These are phyloP conservation scores for Drosophila bocqueti DNA, from an alignment of 1,140 invertebrate species.

Conservation along the genomic window DNA sequence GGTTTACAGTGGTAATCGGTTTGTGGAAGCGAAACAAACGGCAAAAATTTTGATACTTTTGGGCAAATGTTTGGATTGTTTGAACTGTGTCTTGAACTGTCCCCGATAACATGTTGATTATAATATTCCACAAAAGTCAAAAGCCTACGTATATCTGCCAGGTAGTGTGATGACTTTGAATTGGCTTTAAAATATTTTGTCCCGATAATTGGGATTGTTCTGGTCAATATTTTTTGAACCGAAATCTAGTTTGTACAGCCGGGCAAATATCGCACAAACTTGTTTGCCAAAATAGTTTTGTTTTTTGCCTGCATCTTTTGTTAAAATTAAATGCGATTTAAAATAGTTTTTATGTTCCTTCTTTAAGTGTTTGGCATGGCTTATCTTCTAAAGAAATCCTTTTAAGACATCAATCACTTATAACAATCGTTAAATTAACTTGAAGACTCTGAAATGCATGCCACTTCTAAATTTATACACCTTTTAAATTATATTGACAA, in stretches of 20 bases:
- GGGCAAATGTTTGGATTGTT: constrained; percentile 45
- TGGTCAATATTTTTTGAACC: background rate
- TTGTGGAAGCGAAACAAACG: constrained; percentile 34
- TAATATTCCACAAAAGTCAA: constrained; percentile 20
- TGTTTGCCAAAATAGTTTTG: background rate
- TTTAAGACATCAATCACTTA: constrained; percentile 2
- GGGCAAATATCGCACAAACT: constrained; percentile 9
- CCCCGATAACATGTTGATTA: constrained; percentile 45
- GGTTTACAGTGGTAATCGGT: background rate
- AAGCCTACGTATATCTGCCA: constrained; percentile 8
- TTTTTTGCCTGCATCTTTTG: background rate
- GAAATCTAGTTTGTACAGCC: constrained; percentile 22
- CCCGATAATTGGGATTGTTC: background rate
- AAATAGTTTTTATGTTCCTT: background rate
- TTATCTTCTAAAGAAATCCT: background rate
- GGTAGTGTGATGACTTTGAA: constrained; percentile 23
- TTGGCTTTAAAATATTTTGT: background rate
- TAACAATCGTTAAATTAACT: background rate
- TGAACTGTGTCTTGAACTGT: constrained; percentile 32
- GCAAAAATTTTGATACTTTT: constrained; percentile 45
- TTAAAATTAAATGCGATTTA: background rate
- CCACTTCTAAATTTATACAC: background rate
- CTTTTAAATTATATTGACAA: constrained; percentile 2
- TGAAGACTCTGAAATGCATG: background rate
- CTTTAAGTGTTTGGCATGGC: background rate